phyloP scores from a whole-genome alignment of 2,888 invertebrate genomes.

The Cantharis rustica region DNA sequence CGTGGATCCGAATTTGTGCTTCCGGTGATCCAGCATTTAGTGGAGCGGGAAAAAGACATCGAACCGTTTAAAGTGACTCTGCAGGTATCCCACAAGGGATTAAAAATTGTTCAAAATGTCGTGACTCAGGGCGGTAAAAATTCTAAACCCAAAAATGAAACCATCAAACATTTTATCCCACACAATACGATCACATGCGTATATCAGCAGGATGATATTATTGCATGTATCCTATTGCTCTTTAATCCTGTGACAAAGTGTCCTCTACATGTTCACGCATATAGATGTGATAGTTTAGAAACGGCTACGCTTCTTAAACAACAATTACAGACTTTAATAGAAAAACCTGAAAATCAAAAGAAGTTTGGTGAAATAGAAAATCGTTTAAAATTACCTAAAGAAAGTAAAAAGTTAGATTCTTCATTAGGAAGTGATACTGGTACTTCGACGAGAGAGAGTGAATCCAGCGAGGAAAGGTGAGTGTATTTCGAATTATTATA shows the following conservation, averaged over 20 bases:
- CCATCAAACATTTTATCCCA: slow-evolving; percentile 93
- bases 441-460: slow-evolving; percentile 70
- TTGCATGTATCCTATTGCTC: slow-evolving; percentile 89
- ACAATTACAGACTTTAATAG: slow-evolving; percentile 81
- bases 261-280: slow-evolving; percentile 95
- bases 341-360: slow-evolving; percentile 83
- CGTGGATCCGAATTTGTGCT: slow-evolving; percentile 84
- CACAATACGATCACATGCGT: slow-evolving; percentile 92
- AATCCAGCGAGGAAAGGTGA: slow-evolving; percentile 70
- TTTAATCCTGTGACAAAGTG: slow-evolving; percentile 94
- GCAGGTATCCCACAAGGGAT: slow-evolving; percentile 89
- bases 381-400: slow-evolving; percentile 59
- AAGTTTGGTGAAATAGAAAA: slow-evolving; percentile 82
- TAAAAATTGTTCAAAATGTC: slow-evolving; percentile 88
- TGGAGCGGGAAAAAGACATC: slow-evolving; percentile 82
- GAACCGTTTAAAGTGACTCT: slow-evolving; percentile 90
- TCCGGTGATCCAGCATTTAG: slow-evolving; percentile 82
- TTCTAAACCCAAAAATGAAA: slow-evolving; percentile 58
- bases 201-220: slow-evolving; percentile 88
- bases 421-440: slow-evolving; percentile 77
- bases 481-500: slow-evolving; percentile 2
- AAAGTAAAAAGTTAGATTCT: slow-evolving; percentile 72
- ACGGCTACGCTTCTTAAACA: slow-evolving; percentile 87
- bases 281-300: slow-evolving; percentile 90
- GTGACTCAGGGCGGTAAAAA: slow-evolving; percentile 47